Base-by-base conservation (phyloP, 2,797 vertebrate genomes). In the Centropyge bicolor region DNA sequence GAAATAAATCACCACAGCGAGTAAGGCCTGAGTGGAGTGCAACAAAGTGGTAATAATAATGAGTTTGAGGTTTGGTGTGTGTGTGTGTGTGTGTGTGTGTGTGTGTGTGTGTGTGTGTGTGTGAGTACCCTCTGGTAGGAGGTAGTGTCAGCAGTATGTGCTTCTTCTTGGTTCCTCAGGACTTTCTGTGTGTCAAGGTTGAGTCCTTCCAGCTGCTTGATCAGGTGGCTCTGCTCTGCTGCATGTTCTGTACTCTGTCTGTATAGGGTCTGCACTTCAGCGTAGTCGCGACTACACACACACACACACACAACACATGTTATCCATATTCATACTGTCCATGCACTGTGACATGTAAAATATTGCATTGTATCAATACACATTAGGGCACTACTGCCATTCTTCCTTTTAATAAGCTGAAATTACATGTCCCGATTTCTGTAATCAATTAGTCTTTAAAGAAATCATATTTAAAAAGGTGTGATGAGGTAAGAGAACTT, bases 141-240 rank as follows among this genome's bases (percentile, higher is more conserved):
- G 74, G 93, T 91, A 57, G 94, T 95, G 93, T 98, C 97, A 75
- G 95, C 94, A 60, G 91, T 94, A 81, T 98, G 96, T 31, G 94
- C 96, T 85, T 96, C 95, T 83, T 98, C 97, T 84, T 97, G 97
- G 89, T 96, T 97, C 92, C 93, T 96, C 86, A 98, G 88, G 78
- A 97, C 95, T 91, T 94, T 96, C 71, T 98, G 97, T 14, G 96
- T 95, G 87, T 97, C 97, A 76, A 96, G 92, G 90, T 96, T 97
- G 84, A 98, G 96, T 82, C 94, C 89, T 86, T 98, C 97, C 90
- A 98, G 95, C 88, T 99, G 96, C 90, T 96, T 95, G 93, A 99
- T 98, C 80, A 98, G 93, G 82, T 97, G 94, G 57, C 95, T 95
- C 89, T 98, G 97, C 88, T 97, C 96, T 22, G 92, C 90, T 71